Evolutionary conservation across 2,888 invertebrate genomes (phyloP), one percentile per base, ranked within the genome.

Genomic region (Carpatolechia fugitivella): DNA sequence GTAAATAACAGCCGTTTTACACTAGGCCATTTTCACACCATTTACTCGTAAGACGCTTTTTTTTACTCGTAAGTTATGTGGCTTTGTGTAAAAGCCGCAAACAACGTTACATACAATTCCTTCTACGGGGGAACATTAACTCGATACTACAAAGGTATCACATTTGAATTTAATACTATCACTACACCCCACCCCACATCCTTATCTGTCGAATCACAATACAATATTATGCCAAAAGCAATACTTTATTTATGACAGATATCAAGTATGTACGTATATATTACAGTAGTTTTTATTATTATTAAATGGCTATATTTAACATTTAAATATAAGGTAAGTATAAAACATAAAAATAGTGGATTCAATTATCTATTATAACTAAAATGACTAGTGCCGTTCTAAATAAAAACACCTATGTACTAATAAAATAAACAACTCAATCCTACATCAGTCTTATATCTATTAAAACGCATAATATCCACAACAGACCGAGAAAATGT

Each of bases 361-460:
- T 38, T 38, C 13, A n/a, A 29, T 35, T 29, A 29, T 49, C 49
- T 50, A 50, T 20, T 14, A 35, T n/a, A 20, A 69, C 66, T 66
- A 60, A 62, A 67, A 65, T 66, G 61, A 75, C 56, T 82, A 80
- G 80, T 83, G 79, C 83, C 80, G 79, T 82, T 85, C 70, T 66
- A 76, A 71, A 69, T 68, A 65, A 62, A 66, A 65, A 53, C 60
- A 62, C 66, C 57, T 55, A 56, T 53, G 56, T 24, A 4, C 24
- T 58, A 60, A 58, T 52, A 53, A 70, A 76, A 69, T 56, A 54
- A 70, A 66, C 60, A 82, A 82, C 72, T 66, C 75, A 85, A 82
- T 72, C 72, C 71, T 82, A 80, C 64, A 80, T 87, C 88, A 88
- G 87, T 89, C 88, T 89, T 88, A 88, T 86, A 81, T 76, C 85